Conservation (phyloP, 2,797 vertebrate species). For the Sebastolobus altivelis region DNA sequence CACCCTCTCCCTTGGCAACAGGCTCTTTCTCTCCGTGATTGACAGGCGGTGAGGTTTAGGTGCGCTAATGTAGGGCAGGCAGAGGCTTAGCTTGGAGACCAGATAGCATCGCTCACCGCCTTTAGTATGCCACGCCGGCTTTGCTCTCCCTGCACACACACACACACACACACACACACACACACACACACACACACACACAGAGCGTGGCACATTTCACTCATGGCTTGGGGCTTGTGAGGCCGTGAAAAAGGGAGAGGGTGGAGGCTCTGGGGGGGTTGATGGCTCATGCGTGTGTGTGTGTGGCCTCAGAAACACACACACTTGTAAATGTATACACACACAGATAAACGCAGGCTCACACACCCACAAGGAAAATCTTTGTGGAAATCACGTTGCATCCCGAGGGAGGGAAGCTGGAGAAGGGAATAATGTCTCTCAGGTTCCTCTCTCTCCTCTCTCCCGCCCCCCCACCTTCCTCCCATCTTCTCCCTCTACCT, state of each 20-base stretch:
- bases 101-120: slow-evolving; percentile 83
- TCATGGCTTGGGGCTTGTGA: slow-evolving; percentile 80
- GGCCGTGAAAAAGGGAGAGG: slow-evolving; percentile 74
- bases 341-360: slow-evolving; percentile 52
- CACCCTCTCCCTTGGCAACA: slow-evolving; percentile 75
- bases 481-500: slow-evolving; percentile 59
- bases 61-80: slow-evolving; percentile 84
- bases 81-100: slow-evolving; percentile 78
- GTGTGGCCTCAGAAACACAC: slow-evolving; percentile 35
- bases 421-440: slow-evolving; percentile 65
- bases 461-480: slow-evolving; percentile 15
- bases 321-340: slow-evolving; percentile 54
- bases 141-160: slow-evolving; percentile 43
- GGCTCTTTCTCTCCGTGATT: slow-evolving; percentile 77
- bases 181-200: slow-evolving; percentile 25
- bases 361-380: slow-evolving; percentile 64
- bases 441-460: slow-evolving; percentile 14
- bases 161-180: slow-evolving; percentile 10
- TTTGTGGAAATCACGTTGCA: slow-evolving; percentile 72
- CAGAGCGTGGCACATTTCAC: slow-evolving; percentile 78
- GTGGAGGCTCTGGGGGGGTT: slow-evolving; percentile 58
- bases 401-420: slow-evolving; percentile 66
- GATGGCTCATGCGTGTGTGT: slow-evolving; percentile 50
- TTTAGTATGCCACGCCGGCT: slow-evolving; percentile 81
- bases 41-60: slow-evolving; percentile 81